Base-by-base conservation (phyloP, 1,140 invertebrate species). In the Meloidogyne chitwoodi region DNA sequence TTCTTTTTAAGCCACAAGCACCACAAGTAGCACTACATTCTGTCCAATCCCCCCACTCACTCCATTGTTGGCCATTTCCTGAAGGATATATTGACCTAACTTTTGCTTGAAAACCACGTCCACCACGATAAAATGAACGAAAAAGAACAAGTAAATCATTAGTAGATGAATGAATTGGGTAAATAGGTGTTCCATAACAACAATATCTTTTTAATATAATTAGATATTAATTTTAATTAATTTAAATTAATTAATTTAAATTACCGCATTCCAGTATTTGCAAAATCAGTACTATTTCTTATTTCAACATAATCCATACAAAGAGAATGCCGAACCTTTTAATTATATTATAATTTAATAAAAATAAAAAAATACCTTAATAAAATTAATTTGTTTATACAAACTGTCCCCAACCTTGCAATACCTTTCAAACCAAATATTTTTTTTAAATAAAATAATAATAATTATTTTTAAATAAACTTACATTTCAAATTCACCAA, bases 261-360 rank as follows among this genome's bases (percentile, higher is more conserved):
- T 0, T 61, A 86, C 84, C 84, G 83, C 85, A 86, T 86, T 69
- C 85, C 85, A 24, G 85, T 86, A 71, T 86, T 86, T 5, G 85
- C 85, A 68, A 86, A 86, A 78, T 86, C 85, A 6, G 86, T 86
- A 22, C 84, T 81, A 64, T 86, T 86, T 19, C 84, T 70, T 63
- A 86, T 84, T 27, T 86, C 85, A 19, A 86, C 84, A 72, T 86
- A 86, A 68, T 86, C 85, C 85, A 86, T 87, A 65, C 85, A 86
- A 19, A 86, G 77, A 3, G 85, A 86, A 80, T 86, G 85, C 22
- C 85, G 56, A 19, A 82, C 75, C 44, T 48, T 38, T 38, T 38
- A 38, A 38, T 8, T 38, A 8, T 8, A 6, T 8, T 0, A 8
- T 38, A 8, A 38, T 6, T 38, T 38, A 38, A n/a, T n/a, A 38